Evolutionary conservation across 2,797 vertebrate genomes (phyloP), one percentile per base, ranked within the genome.

Genomic region (Epinephelus awoara): DNA sequence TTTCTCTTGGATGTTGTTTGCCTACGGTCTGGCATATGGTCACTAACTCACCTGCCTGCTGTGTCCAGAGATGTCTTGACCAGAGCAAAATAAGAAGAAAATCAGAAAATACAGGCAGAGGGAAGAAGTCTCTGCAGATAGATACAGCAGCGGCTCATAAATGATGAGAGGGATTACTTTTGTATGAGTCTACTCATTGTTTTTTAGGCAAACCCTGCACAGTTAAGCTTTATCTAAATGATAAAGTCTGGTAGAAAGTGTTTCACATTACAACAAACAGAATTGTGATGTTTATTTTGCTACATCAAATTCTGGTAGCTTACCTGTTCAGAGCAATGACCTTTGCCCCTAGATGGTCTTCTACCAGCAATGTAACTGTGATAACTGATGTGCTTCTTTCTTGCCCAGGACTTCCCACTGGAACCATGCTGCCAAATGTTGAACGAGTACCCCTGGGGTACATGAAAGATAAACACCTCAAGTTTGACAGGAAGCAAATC

Each of bases 261-360:
- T 18, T 59, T 21, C n/a, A 62, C 6, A 49, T 15, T 8, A 34
- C 34, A 34, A 8, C 34, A 34, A 34, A 42, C 17, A 18, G 8
- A 62, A 47, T 38, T 5, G 13, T 49, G 9, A 40, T 46, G 3
- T 17, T 5, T 25, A 21, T 61, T 54, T 34, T 19, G 21, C 4
- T 71, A 10, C 14, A 18, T 67, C 5, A 4, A 27, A 47, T 49
- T 11, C 42, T 61, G 23, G 25, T 46, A n/a, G 17, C 69, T 85
- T 70, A 96, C 96, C 90, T 94, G 88, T 94, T 95, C 0, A 95
- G 74, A 75, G 95, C 95, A 14, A 86, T 67, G 13, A 93, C 88
- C 47, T 88, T 92, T 50, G 92, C 85, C 8, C 95, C 96, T 29
- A 91, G 85, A 42, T 90, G 78, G 75, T 96, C 90, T 75, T 96